Evolutionary conservation across 2,113 vertebrate genomes (phyloP).

Genomic region (Prunella himalayana): DNA sequence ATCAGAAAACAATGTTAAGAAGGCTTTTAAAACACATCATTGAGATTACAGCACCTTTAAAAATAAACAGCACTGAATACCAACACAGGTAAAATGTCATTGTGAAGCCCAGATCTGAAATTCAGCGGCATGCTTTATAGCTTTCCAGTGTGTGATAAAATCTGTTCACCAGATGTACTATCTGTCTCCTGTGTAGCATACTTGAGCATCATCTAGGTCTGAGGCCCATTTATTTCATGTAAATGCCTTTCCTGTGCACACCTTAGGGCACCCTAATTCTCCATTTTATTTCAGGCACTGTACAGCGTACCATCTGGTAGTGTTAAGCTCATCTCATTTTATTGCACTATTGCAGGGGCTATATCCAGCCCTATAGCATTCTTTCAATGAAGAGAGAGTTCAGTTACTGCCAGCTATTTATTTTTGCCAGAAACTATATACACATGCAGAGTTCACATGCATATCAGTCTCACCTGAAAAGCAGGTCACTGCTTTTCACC

Average conservation of each 20-base stretch:
- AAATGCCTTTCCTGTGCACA: constrained; percentile 96
- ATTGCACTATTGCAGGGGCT: constrained; percentile 66
- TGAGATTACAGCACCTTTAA: constrained; percentile 80
- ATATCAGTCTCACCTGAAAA: constrained; percentile 44
- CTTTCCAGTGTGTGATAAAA: constrained; percentile 82
- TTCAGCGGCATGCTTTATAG: constrained; percentile 75
- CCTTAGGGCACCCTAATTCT: constrained; percentile 96
- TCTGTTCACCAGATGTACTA: constrained; percentile 88
- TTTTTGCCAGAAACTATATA: constrained; percentile 72
- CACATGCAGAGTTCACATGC: constrained; percentile 54
- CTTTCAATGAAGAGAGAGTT: constrained; percentile 60
- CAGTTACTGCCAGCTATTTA: constrained; percentile 72
- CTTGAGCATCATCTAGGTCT: constrained; percentile 85
- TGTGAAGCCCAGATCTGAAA: constrained; percentile 71
- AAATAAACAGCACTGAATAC: constrained; percentile 79
- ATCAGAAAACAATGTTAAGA: constrained; percentile 71
- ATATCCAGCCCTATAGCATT: constrained; percentile 56
- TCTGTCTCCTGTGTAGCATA: constrained; percentile 84
- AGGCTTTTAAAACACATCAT: constrained; percentile 80
- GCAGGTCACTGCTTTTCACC: constrained; percentile 41
- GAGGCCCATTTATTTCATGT: constrained; percentile 98
- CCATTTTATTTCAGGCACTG: constrained; percentile 96
- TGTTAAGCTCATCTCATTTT: constrained; percentile 81
- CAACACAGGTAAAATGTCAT: constrained; percentile 82
- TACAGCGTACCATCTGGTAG: constrained; percentile 97